Evolutionary conservation across 2,113 vertebrate species (phyloP), one percentile per base, ranked within the genome.

Genomic region (Ariopsis seemanni): DNA sequence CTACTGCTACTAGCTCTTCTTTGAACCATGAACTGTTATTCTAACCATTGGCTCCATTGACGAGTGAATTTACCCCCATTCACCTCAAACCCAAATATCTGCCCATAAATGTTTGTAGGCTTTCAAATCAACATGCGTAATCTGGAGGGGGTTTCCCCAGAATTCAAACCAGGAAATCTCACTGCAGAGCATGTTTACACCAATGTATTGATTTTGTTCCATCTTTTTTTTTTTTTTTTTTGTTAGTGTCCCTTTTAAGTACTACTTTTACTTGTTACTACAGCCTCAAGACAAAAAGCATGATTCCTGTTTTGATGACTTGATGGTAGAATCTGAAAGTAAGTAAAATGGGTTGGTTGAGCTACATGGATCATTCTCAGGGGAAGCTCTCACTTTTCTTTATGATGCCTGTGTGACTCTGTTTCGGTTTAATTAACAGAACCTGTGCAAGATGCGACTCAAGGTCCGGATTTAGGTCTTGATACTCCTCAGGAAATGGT

Each of bases 261-360:
- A 15, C 55, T 12, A n/a, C 53, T 42, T 71, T 48, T 57, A 9
- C 15, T 34, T 82, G 9, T 50, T 17, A 30, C 25, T 82, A 20
- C 50, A 89, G 86, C 30, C 58, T 85, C 82, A 82, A 65, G 82
- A 63, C 12, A 18, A 57, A 4, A 58, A 30, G 4, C 27, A 0
- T 30, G 67, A 27, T 20, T 74, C 65, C 57, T 87, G 27, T 27
- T 81, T 55, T 0, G 7, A 18, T 53, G 55, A 77, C 30, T 53
- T 80, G 52, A 34, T 69, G 42, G 57, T 30, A 75, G 52, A 82
- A 17, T 48, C 52, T 87, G 50, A 69, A 25, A 11, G 89, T 89
- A 30, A 87, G 88, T 82, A 48, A 69, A 34, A 60, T 30, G 69
- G 17, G 0, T 67, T 83, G 22, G 30, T 82, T 78, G 18, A 27